Percentiles rank a stretch among this genome's conserved stretches.
Evolutionary conservation across 2,888 invertebrate species (phyloP).

Genomic region (Phlogophora meticulosa): DNA sequence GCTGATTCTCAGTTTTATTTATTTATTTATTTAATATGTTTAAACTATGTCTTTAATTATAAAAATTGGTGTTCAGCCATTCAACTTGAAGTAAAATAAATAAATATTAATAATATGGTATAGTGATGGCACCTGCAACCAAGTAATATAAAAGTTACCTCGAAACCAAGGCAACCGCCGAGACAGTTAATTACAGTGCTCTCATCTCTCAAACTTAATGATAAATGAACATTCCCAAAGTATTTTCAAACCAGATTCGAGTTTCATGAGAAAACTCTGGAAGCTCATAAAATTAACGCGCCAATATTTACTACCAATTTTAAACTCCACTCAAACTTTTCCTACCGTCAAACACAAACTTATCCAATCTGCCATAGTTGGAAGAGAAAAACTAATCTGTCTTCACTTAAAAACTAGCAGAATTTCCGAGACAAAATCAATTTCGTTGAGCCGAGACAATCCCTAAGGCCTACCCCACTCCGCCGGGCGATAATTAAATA

Average conservation of each 20-base stretch:
- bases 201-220: slow-evolving; percentile 15
- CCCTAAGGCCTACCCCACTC: slow-evolving; percentile 11
- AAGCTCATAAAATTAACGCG: slow-evolving; percentile 29
- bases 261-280: slow-evolving; percentile 14
- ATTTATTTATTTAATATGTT: no score
- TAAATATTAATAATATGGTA: no score
- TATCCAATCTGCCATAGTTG: slow-evolving; percentile 28
- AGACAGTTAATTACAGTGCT: slow-evolving; percentile 7
- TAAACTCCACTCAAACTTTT: slow-evolving; percentile 17
- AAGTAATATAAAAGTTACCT: neutral
- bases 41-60: no score
- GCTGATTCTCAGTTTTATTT: no score
- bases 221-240: slow-evolving; percentile 29
- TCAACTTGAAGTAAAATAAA: no score
- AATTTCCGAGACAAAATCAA: slow-evolving; percentile 31
- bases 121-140: neutral
- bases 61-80: no score
- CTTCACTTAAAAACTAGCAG: slow-evolving; percentile 24
- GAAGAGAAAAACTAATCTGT: slow-evolving; percentile 34
- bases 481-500: slow-evolving; percentile 52
- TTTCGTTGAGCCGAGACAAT: slow-evolving; percentile 35
- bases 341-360: slow-evolving; percentile 29
- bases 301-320: slow-evolving; percentile 37
- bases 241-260: slow-evolving; percentile 1
- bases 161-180: neutral